Evolutionary conservation across 2,888 invertebrate genomes (phyloP), one percentile per base, ranked within the genome.

Genomic region (Metacarcinus magister): DNA sequence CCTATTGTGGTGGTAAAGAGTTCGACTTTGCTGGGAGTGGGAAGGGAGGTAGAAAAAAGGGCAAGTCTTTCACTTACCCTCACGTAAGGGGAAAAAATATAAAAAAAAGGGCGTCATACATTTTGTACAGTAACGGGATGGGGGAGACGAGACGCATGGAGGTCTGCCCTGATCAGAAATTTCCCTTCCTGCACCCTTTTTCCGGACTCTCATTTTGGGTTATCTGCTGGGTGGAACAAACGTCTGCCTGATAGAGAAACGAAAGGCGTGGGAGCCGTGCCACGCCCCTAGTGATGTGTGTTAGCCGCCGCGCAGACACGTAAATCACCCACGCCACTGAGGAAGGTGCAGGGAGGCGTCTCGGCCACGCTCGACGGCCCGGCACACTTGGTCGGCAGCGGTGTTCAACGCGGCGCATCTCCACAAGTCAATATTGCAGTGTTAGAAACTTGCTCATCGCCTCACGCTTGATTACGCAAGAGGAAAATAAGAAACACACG

Each of bases 31-130:
- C 43, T 16, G 92, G 92, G 60, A 67, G 67, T 60, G 82, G 28
- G 89, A 54, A 92, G 46, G 87, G 39, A 87, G 13, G 87, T 16
- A 87, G 82, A 89, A 94, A 67, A 93, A 75, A 67, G 93, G 44
- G 60, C 32, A 48, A 93, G 93, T 82, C 82, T 94, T 94, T 94
- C 94, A 94, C 94, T 94, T 94, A 94, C 44, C 94, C 82, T 94
- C 82, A 44, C 54, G 32, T 19, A 7, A 67, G 54, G 43, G 54
- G 60, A 44, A 75, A 67, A 46, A 94, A 89, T 23, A 48, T 23
- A 28, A 46, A 46, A 94, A 93, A 92, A 43, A 93, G 39, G 43
- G 93, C 75, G 93, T 93, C 93, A 67, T 93, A 93, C 54, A 54
- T 93, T 93, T 54, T 93, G 93, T 67, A 75, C 87, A 44, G 67